These are phyloP conservation scores for Aphidius gifuensis DNA, from an alignment of 1,140 invertebrate species.

Conservation along the genomic window DNA sequence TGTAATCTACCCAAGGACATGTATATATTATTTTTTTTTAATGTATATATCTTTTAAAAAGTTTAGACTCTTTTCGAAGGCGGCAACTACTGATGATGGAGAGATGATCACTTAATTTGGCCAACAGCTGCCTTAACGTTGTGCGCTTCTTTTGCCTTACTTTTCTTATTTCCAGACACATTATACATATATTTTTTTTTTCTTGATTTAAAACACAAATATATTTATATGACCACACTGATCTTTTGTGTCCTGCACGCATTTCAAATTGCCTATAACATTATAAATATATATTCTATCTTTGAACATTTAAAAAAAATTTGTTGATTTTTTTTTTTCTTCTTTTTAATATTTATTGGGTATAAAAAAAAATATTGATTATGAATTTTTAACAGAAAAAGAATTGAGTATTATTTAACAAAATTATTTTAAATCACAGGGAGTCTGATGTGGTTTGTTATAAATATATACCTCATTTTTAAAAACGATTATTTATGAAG, in stretches of 20 bases:
- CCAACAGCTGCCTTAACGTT: constrained; percentile 53
- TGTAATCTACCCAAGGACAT: constrained; percentile 24
- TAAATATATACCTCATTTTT: constrained; percentile 31
- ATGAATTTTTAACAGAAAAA: too few relatives aligned
- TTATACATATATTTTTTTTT: not conserved
- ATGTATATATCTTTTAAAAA: too few relatives aligned
- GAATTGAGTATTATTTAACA: too few relatives aligned
- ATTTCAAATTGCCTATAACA: too few relatives aligned
- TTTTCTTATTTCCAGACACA: constrained; percentile 9
- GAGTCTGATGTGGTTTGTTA: constrained; percentile 21
- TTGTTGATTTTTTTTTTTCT: too few relatives aligned
- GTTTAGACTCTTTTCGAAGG: constrained; percentile 35
- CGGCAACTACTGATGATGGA: constrained; percentile 52
- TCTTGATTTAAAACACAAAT: not conserved
- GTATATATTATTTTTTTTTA: not conserved
- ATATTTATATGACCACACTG: not conserved
- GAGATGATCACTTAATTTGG: constrained; percentile 58
- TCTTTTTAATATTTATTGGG: too few relatives aligned
- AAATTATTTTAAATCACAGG: not conserved
- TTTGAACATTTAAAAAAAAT: too few relatives aligned
- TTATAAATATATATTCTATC: too few relatives aligned
- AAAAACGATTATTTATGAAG: constrained; percentile 44
- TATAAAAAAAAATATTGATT: too few relatives aligned
- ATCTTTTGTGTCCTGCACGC: constrained; percentile 1
- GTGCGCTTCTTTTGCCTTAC: constrained; percentile 18